These are phyloP conservation scores for Mylabris phalerata DNA, from an alignment of 1,140 invertebrate species.

Conservation along the genomic window DNA sequence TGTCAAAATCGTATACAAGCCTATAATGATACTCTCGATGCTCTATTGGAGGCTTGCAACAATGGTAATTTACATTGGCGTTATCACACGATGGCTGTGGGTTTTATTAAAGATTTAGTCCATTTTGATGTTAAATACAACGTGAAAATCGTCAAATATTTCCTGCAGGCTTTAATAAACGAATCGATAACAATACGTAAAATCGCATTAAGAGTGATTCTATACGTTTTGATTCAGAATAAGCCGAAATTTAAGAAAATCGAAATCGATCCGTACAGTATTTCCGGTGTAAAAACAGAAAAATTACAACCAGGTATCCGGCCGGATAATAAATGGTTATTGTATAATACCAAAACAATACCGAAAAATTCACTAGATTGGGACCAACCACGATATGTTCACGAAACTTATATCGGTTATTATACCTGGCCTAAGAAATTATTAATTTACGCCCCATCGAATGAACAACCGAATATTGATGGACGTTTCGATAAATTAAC, in stretches of 20 bases:
- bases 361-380: slow-evolving; percentile 64
- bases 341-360: slow-evolving; percentile 56
- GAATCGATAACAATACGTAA: slow-evolving; percentile 72
- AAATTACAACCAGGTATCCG: slow-evolving; percentile 47
- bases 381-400: slow-evolving; percentile 58
- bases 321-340: slow-evolving; percentile 65
- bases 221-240: slow-evolving; percentile 66
- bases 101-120: slow-evolving; percentile 62
- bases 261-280: slow-evolving; percentile 32
- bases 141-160: slow-evolving; percentile 55
- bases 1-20: slow-evolving; percentile 46
- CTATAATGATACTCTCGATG: slow-evolving; percentile 57
- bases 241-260: slow-evolving; percentile 64
- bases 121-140: slow-evolving; percentile 64
- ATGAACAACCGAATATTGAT: slow-evolving; percentile 52
- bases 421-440: slow-evolving; percentile 72
- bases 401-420: slow-evolving; percentile 68
- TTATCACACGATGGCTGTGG: slow-evolving; percentile 65
- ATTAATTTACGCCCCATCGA: slow-evolving; percentile 55
- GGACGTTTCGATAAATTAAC: slow-evolving; percentile 37
- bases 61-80: slow-evolving; percentile 75
- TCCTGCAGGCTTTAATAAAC: slow-evolving; percentile 61
- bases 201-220: slow-evolving; percentile 55
- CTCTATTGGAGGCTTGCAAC: slow-evolving; percentile 56
- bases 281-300: slow-evolving; percentile 24